Base-by-base conservation (phyloP, 2,797 vertebrate genomes). In the Danio aesculapii region DNA sequence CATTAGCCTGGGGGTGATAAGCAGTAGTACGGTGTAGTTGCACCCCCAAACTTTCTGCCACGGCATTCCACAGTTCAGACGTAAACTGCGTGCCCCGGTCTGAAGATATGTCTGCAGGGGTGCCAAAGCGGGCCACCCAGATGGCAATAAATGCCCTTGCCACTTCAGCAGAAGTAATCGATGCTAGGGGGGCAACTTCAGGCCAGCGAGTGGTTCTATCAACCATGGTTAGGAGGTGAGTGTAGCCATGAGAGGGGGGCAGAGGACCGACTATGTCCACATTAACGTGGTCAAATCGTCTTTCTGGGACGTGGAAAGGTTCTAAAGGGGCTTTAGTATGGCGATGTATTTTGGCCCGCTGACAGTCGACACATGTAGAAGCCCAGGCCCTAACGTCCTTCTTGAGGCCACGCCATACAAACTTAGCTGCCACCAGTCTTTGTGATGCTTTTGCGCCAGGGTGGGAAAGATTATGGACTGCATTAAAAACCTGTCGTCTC, bases 381-480 rank as follows among this genome's bases (percentile, higher is more conserved):
- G 39, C 68, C 75, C 62, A 84, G 41, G 8, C 30, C 1, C 68
- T 8, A 2, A 74, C 39, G 14, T 82, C 79, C 30, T 75, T 83
- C 41, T 59, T 68, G 4, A 79, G 75, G 5, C 79, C 46, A 1
- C n/a, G 67, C 84, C 82, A 81, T 21, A 83, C 63, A 53, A 79
- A 81, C 63, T 75, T 73, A 1, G 78, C 49, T 4, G 73, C 44
- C 41, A 73, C 61, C 4, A 83, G 41, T 8, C 17, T 49, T 6
- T 75, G 64, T 6, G 75, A 82, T 0, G 70, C 21, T 14, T 70
- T 75, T 6, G 6, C 21, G 7, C 77, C 74, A 1, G 64, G 77
- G 16, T 81, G 68, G 3, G 72, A 83, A 11, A 77, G 68, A 6
- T 61, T 16, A 12, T 81, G 77, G 3, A 57, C 14, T 8, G n/a